These are phyloP conservation scores for Australoheros facetus DNA, from an alignment of 2,797 vertebrate genomes.

Conservation along the genomic window DNA sequence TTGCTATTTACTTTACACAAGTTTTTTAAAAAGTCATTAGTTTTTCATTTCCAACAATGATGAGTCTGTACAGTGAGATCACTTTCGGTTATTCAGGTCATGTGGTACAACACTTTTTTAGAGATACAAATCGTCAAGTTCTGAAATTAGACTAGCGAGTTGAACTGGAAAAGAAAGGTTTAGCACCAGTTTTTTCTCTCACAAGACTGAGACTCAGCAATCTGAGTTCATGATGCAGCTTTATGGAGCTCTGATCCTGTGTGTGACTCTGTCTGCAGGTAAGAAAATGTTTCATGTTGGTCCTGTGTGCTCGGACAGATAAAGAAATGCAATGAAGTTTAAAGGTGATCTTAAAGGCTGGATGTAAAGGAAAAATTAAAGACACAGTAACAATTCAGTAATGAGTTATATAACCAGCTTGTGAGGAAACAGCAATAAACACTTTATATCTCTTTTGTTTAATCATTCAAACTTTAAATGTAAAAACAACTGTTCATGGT, in stretches of 20 bases:
- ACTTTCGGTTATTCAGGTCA: neutral
- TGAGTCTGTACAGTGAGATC: neutral
- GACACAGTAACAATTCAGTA: neutral
- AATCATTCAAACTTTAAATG: neutral
- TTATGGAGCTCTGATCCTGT: constrained; percentile 4
- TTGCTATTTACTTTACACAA: neutral
- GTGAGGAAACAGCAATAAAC: neutral
- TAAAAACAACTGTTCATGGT: neutral
- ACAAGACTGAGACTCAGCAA: neutral
- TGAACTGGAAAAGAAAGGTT: neutral
- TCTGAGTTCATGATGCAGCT: constrained; percentile 43
- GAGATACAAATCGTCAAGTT: neutral
- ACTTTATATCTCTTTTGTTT: neutral
- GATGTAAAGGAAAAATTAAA: neutral
- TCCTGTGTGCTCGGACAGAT: neutral
- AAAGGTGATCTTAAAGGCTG: neutral
- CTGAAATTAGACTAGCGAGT: neutral
- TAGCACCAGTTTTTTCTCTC: neutral
- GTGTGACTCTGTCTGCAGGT: constrained; percentile 54
- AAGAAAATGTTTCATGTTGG: constrained; percentile 22
- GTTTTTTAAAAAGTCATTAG: neutral
- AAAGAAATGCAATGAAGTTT: neutral
- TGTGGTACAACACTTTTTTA: neutral
- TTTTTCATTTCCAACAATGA: neutral
- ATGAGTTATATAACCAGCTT: neutral